Conservation (phyloP, 2,113 vertebrate genomes). For the Callithrix jacchus region DNA sequence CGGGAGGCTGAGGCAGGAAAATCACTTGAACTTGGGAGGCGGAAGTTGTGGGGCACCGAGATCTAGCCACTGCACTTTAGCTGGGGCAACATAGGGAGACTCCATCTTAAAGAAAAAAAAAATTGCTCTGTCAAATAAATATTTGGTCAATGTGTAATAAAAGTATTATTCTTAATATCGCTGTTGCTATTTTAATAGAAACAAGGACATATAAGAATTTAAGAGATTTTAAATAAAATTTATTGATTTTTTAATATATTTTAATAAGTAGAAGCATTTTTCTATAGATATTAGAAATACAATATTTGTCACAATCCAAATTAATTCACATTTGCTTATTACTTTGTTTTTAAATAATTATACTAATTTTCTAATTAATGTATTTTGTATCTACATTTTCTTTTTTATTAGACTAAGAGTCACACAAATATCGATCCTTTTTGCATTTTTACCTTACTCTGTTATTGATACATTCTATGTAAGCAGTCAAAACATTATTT, state of each 20-base stretch:
- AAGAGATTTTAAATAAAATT: not conserved
- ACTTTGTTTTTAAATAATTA: constrained; percentile 11
- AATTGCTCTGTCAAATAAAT: not conserved
- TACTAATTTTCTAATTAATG: not conserved
- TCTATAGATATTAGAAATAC: not conserved
- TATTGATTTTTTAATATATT: not conserved
- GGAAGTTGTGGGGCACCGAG: too few species aligned
- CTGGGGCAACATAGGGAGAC: too few species aligned
- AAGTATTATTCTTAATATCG: not conserved
- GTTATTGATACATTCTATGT: not conserved
- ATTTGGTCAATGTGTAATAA: not conserved
- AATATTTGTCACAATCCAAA: not conserved
- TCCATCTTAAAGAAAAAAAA: not conserved
- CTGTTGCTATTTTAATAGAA: not conserved
- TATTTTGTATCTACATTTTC: not conserved
- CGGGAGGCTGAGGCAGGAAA: too few species aligned
- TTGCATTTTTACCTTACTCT: not conserved
- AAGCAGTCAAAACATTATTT: not conserved
- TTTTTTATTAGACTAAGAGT: not conserved
- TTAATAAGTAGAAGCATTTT: not conserved
- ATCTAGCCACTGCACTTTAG: too few species aligned
- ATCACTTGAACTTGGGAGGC: too few species aligned
- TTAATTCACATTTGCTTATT: not conserved
- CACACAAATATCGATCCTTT: not conserved
- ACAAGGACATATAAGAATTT: not conserved